Percentiles rank a stretch among this genome's conserved stretches.
These are phyloP conservation scores for Florisuga fusca DNA, from an alignment of 2,797 vertebrate species.

Conservation along the genomic window DNA sequence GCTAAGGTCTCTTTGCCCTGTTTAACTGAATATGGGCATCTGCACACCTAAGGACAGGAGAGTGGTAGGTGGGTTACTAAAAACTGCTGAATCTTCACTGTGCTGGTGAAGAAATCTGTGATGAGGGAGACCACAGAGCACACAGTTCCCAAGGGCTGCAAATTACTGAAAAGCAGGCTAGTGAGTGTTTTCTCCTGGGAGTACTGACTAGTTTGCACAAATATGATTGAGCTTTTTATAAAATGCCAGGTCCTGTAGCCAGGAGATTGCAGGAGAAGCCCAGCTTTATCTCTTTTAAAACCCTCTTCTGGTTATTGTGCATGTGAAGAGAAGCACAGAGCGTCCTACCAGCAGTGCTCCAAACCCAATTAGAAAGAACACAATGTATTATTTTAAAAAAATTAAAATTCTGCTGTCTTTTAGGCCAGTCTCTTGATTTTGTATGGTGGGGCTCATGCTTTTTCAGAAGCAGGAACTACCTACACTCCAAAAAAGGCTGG, in stretches of 20 bases:
- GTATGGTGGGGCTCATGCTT: background rate
- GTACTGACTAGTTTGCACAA: constrained; percentile 5
- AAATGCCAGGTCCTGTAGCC: constrained; percentile 33
- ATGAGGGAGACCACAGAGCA: background rate
- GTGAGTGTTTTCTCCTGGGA: background rate
- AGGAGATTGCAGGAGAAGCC: constrained; percentile 37
- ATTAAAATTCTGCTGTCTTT: background rate
- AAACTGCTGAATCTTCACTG: background rate
- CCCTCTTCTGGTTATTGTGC: background rate
- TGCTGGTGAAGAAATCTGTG: background rate
- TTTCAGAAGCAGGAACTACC: background rate
- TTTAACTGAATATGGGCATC: constrained; percentile 6
- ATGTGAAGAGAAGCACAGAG: background rate
- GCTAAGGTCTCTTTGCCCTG: constrained; percentile 38
- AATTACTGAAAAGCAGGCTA: background rate
- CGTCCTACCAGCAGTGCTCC: background rate
- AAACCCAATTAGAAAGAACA: constrained; percentile 28
- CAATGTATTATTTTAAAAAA: background rate
- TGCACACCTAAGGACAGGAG: background rate
- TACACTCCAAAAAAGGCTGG: fast-evolving
- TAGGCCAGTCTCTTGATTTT: background rate
- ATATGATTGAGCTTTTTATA: constrained; percentile 21
- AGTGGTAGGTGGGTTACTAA: background rate
- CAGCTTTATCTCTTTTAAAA: constrained; percentile 34
- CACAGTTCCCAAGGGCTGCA: background rate